Evolutionary conservation across 2,797 vertebrate genomes (phyloP).

Genomic region (Novumbra hubbsi): DNA sequence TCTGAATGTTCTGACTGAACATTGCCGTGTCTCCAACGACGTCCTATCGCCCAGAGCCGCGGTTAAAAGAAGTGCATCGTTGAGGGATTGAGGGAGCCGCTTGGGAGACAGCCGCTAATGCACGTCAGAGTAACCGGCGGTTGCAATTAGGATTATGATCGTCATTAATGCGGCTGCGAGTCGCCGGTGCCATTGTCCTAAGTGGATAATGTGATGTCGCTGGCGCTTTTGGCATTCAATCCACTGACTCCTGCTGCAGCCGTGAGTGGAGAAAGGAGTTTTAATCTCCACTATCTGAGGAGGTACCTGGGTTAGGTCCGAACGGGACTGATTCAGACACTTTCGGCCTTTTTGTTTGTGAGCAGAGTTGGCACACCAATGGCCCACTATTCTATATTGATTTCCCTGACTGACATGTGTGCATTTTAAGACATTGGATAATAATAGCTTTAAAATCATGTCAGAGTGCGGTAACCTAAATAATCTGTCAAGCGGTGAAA

Average conservation of each 20-base stretch:
- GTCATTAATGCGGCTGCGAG: neutral
- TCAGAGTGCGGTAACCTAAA: no score
- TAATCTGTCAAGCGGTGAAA: no score
- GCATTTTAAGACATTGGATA: no score
- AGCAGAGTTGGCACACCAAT: neutral
- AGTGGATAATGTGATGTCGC: neutral
- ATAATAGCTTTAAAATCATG: no score
- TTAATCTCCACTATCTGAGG: neutral
- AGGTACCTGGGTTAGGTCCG: neutral
- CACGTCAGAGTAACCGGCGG: constrained; percentile 14
- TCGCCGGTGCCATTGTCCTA: neutral
- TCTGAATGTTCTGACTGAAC: neutral
- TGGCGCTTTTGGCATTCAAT: neutral
- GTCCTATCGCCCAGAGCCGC: neutral
- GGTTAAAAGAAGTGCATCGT: neutral
- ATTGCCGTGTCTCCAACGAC: neutral
- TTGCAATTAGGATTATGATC: neutral
- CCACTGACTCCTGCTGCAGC: neutral
- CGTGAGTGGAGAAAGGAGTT: neutral
- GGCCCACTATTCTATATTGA: no score
- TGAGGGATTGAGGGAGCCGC: neutral
- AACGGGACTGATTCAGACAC: neutral
- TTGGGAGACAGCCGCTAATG: constrained; percentile 17
- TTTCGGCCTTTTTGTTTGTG: neutral
- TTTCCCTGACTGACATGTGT: no score